A percentile compares a stretch with the other conserved stretches of the same genome.
phyloP scores from a whole-genome alignment of 2,797 vertebrate species.

The Bucorvus abyssinicus region DNA sequence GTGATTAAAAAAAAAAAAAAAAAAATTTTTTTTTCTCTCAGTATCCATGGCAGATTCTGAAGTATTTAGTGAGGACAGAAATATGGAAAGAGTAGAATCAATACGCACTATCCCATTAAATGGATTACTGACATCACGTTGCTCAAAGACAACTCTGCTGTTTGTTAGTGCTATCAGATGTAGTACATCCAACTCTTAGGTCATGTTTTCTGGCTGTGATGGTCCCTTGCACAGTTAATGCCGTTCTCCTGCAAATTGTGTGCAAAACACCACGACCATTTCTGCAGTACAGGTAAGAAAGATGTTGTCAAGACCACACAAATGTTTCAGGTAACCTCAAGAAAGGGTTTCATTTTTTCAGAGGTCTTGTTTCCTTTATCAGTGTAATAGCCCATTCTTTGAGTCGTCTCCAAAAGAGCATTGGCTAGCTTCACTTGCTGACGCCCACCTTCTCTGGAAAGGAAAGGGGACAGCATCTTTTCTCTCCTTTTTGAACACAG shows the following conservation, averaged over 20 bases:
- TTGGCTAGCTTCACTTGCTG: not conserved
- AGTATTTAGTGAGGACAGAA: not conserved
- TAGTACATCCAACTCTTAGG: not conserved
- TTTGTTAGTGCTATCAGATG: not conserved
- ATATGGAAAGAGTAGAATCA: not conserved
- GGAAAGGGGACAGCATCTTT: not conserved
- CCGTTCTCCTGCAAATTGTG: not conserved
- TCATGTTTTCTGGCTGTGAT: not conserved
- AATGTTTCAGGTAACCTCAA: not conserved
- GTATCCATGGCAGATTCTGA: not conserved
- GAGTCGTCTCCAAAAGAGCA: not conserved
- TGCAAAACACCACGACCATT: not conserved
- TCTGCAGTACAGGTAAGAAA: not conserved
- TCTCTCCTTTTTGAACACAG: not conserved
- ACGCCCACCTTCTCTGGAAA: not conserved
- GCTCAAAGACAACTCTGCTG: not conserved
- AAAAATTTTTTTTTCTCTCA: not conserved
- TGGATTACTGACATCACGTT: not conserved
- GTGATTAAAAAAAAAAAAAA: no score
- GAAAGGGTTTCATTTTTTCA: not conserved
- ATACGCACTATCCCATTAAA: not conserved
- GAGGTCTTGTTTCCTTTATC: not conserved
- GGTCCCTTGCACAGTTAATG: not conserved
- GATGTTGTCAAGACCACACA: not conserved
- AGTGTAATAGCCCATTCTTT: not conserved